Evolutionary conservation across 2,888 invertebrate genomes (phyloP), one percentile per base, ranked within the genome.

Genomic region (Tyria jacobaeae): DNA sequence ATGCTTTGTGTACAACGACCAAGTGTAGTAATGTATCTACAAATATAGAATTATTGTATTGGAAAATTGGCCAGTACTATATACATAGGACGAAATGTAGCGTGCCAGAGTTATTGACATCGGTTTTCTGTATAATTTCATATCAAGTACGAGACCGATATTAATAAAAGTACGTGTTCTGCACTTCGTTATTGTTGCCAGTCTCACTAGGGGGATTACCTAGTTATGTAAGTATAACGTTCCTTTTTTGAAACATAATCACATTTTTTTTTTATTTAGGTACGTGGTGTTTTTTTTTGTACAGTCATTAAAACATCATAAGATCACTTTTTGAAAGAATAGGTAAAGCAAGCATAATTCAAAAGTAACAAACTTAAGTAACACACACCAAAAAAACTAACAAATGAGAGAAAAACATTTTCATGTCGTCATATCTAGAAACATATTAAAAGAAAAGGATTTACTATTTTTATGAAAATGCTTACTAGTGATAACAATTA

Each of bases 181-280:
- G 78, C 82, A 81, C 80, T 66, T 72, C 70, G 74, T 81, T 80
- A 78, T 76, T 81, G 83, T 80, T 84, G 75, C 74, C 66, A 74
- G 73, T 73, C 71, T 78, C 73, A 68, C 65, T 80, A 80, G 80
- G 53, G 60, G 62, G 66, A 75, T 70, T 63, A 69, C 60, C 62
- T 78, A 72, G 70, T 58, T 64, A 52, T 31, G 64, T 78, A 73
- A 68, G 73, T 61, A 61, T 75, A 62, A 60, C 59, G 79, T 66
- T 67, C 69, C 61, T 52, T 64, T 78, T 75, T 79, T 74, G 77
- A 78, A 81, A 76, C 76, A 73, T 71, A 70, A 68, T 50, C 3
- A 15, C 35, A 31, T 31, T 31, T 31, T 31, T 35, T 49, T 31
- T 58, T 31, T 14, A 17, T 10, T 17, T 53, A 47, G 35, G 2